phyloP scores from a whole-genome alignment of 2,888 invertebrate species.

The Apodemia zela region DNA sequence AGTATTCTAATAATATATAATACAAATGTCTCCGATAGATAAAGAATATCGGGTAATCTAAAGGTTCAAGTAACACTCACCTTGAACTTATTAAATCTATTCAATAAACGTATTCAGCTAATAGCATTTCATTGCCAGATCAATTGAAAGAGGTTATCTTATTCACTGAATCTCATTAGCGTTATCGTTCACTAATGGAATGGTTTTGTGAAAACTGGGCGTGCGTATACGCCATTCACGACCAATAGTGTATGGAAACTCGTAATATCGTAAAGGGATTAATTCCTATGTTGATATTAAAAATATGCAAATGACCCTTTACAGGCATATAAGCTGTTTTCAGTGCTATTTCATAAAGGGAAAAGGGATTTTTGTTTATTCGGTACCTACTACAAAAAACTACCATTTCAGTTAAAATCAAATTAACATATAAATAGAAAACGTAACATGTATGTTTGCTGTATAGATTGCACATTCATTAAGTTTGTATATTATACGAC shows the following conservation, averaged over 20 bases:
- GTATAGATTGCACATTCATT: no score
- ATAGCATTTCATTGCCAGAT: background rate
- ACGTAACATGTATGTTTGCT: no score
- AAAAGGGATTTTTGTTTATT: background rate
- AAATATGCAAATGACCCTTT: background rate
- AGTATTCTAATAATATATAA: no score
- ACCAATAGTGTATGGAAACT: background rate
- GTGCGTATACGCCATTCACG: background rate
- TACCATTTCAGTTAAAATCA: no score
- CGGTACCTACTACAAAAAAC: background rate
- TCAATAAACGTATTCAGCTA: background rate
- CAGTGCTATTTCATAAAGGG: background rate
- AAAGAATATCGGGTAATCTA: no score
- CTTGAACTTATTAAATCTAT: slow-evolving; percentile 2
- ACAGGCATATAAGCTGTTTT: background rate
- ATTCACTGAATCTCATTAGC: slow-evolving; percentile 5
- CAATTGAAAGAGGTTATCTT: slow-evolving; percentile 9
- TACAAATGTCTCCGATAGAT: no score
- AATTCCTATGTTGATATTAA: background rate
- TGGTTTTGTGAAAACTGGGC: slow-evolving; percentile 5
- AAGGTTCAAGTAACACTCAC: background rate
- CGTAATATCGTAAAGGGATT: slow-evolving; percentile 1
- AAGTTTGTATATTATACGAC: no score
- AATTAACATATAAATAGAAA: no score
- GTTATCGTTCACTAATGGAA: slow-evolving; percentile 5